These are phyloP conservation scores for Tetragonula carbonaria DNA, from an alignment of 2,888 invertebrate genomes.

Conservation along the genomic window DNA sequence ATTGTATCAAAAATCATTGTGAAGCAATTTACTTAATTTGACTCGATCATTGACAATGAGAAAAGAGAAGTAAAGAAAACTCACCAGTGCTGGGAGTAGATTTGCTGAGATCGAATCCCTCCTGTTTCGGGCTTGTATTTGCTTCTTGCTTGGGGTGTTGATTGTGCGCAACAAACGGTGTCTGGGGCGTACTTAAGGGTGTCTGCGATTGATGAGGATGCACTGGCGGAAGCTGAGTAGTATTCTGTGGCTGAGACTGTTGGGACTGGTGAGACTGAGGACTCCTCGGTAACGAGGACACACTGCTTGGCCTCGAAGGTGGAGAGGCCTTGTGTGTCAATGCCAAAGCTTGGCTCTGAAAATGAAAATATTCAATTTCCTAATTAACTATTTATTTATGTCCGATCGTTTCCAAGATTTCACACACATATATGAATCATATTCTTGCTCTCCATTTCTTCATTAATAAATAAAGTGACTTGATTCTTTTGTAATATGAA, in stretches of 20 bases:
- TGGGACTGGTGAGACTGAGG: constrained; percentile 80
- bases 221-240: constrained; percentile 84
- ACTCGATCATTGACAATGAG: background rate
- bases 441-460: no score
- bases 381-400: background rate
- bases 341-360: constrained; percentile 88
- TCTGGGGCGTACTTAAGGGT: constrained; percentile 83
- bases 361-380: background rate
- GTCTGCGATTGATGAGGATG: constrained; percentile 81
- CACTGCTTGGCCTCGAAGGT: constrained; percentile 83
- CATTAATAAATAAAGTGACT: no score
- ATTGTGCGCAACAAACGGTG: constrained; percentile 79
- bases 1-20: background rate
- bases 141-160: constrained; percentile 82
- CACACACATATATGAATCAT: no score
- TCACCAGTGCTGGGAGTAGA: constrained; percentile 87
- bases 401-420: background rate
- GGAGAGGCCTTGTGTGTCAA: constrained; percentile 86
- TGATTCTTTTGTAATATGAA: no score
- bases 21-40: background rate
- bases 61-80: constrained; percentile 77
- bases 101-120: constrained; percentile 87
- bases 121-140: constrained; percentile 86
- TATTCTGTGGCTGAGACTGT: constrained; percentile 77
- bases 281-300: constrained; percentile 81